Evolutionary conservation across 2,888 invertebrate species (phyloP).

Genomic region (Ectropis crepuscularia): DNA sequence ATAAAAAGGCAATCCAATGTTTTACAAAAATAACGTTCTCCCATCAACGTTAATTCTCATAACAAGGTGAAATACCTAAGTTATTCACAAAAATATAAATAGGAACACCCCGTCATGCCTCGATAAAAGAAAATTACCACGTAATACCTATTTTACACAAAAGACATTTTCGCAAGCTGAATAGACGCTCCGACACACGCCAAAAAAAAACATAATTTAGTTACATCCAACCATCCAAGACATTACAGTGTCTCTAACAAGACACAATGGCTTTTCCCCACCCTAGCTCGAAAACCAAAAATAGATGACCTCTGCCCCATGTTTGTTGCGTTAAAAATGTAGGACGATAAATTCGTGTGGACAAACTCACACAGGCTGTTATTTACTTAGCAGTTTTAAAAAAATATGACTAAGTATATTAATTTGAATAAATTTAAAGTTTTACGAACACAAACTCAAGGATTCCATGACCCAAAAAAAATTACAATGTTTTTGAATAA

Average conservation of each 20-base stretch:
- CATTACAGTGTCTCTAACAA: slow-evolving; percentile 79
- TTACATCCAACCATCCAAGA: slow-evolving; percentile 79
- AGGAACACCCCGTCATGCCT: slow-evolving; percentile 15
- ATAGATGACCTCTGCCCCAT: slow-evolving; percentile 49
- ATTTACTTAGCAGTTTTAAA: too few relatives aligned
- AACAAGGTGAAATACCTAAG: too few relatives aligned
- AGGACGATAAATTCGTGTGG: not conserved
- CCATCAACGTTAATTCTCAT: too few relatives aligned
- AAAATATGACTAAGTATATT: too few relatives aligned
- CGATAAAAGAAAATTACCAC: slow-evolving; percentile 33
- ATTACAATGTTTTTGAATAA: too few relatives aligned
- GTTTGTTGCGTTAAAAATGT: not conserved
- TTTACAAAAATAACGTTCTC: too few relatives aligned
- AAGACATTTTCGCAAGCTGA: slow-evolving; percentile 42
- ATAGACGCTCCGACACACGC: slow-evolving; percentile 52
- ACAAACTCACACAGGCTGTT: too few relatives aligned
- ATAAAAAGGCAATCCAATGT: too few relatives aligned
- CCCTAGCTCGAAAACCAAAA: slow-evolving; percentile 58
- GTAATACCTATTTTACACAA: slow-evolving; percentile 36
- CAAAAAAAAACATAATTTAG: slow-evolving; percentile 78
- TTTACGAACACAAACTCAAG: too few relatives aligned
- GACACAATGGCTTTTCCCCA: slow-evolving; percentile 80
- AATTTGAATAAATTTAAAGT: too few relatives aligned
- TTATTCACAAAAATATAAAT: slow-evolving; percentile 1
- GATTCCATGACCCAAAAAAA: too few relatives aligned